Evolutionary conservation across 2,888 invertebrate species (phyloP).

Genomic region (Ophonus ardosiacus): DNA sequence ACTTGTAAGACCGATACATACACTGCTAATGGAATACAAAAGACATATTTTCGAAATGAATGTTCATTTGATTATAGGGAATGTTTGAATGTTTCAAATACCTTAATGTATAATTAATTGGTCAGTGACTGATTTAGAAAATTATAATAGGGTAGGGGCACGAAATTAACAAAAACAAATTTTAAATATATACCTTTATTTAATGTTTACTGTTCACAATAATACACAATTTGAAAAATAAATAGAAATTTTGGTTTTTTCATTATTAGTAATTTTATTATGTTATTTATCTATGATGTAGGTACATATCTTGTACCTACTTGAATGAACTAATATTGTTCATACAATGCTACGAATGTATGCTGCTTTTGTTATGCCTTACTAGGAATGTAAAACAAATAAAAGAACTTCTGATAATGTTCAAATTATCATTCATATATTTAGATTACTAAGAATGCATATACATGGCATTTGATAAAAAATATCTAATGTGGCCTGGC

Average conservation of each 20-base stretch:
- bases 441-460: constrained; percentile 4
- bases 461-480: neutral
- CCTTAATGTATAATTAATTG: neutral
- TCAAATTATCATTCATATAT: constrained; percentile 9
- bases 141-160: no score
- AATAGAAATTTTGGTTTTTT: no score
- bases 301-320: no score
- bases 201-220: neutral
- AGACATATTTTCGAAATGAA: neutral
- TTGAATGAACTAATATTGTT: neutral
- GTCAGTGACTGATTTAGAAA: no score
- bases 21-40: neutral
- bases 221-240: no score
- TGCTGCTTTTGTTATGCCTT: neutral
- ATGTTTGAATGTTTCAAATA: neutral
- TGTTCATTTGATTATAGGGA: neutral
- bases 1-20: neutral
- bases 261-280: no score
- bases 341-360: neutral
- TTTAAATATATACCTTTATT: no score
- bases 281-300: no score
- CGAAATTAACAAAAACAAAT: no score
- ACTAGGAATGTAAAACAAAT: neutral
- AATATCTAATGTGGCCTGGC: no score
- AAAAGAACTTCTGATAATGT: neutral